Evolutionary conservation across 35 echinoderm and acorn worm genomes (phyloP).

Genomic region (Ophiothrix spiculata): DNA sequence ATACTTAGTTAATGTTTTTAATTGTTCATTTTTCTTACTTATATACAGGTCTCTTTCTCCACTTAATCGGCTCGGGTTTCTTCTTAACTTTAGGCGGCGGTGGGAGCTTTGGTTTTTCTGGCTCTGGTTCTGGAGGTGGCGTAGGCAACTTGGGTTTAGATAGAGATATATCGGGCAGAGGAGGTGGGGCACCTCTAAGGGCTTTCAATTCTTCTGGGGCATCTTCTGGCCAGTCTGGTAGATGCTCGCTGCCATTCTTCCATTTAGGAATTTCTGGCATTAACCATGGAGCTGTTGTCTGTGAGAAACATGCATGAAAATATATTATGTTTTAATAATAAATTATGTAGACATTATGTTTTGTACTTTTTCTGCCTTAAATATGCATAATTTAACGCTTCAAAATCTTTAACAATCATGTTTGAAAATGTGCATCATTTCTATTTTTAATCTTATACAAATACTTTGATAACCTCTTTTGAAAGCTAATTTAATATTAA

Average conservation of each 20-base stretch:
- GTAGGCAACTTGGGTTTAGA: no score
- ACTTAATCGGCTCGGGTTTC: constrained; percentile 54
- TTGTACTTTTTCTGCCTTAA: no score
- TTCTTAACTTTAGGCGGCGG: constrained; percentile 10
- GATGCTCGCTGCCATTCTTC: background rate
- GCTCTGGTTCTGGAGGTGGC: background rate
- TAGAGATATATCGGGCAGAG: background rate
- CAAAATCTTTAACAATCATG: no score
- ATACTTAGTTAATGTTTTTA: no score
- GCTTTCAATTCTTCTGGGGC: background rate
- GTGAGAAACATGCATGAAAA: no score
- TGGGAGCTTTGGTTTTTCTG: constrained; percentile 28
- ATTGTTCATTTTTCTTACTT: constrained; percentile 51
- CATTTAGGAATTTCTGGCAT: background rate
- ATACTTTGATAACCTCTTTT: no score
- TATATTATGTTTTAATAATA: no score
- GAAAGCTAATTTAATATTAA: no score
- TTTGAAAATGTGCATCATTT: no score
- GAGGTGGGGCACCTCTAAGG: background rate
- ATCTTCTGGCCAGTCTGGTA: background rate
- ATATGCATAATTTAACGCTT: no score
- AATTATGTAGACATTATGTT: no score
- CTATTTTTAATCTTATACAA: no score
- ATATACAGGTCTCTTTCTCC: constrained; percentile 51
- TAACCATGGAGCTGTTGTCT: background rate